These are phyloP conservation scores for Anguilla obscura DNA, from an alignment of 2,797 vertebrate species.

Conservation along the genomic window DNA sequence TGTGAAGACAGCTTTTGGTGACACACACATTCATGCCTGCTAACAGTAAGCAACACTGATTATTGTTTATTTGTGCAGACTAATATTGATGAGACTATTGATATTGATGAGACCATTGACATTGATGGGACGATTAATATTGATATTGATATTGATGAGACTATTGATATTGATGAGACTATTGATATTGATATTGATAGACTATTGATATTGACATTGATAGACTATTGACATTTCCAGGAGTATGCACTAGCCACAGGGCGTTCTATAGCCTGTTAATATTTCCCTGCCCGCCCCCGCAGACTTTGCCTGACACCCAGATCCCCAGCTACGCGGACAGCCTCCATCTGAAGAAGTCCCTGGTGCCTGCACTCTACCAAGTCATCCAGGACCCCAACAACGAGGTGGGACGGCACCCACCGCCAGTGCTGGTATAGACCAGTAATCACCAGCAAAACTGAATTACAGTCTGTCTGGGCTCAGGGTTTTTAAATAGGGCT, in stretches of 20 bases:
- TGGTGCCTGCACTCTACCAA: conserved; percentile 92
- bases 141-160: background rate
- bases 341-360: conserved; percentile 87
- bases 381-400: conserved; percentile 94
- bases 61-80: background rate
- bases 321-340: conserved; percentile 90
- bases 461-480: background rate
- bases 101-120: background rate
- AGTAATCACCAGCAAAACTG: background rate
- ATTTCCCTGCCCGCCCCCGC: conserved; percentile 20
- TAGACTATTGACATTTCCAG: background rate
- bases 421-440: background rate
- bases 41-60: background rate
- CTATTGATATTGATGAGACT: background rate
- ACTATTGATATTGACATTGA: background rate
- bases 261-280: background rate
- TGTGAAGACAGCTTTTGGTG: background rate
- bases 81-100: background rate
- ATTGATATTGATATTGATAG: background rate
- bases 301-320: conserved; percentile 94
- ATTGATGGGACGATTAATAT: background rate
- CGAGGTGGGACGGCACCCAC: conserved; percentile 74
- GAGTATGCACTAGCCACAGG: background rate
- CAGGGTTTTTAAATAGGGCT: background rate
- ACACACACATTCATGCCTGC: background rate